A percentile compares a stretch with the other conserved stretches of the same genome.
Conservation (phyloP, 2,113 vertebrate species). For the Phyllopteryx taeniolatus region DNA sequence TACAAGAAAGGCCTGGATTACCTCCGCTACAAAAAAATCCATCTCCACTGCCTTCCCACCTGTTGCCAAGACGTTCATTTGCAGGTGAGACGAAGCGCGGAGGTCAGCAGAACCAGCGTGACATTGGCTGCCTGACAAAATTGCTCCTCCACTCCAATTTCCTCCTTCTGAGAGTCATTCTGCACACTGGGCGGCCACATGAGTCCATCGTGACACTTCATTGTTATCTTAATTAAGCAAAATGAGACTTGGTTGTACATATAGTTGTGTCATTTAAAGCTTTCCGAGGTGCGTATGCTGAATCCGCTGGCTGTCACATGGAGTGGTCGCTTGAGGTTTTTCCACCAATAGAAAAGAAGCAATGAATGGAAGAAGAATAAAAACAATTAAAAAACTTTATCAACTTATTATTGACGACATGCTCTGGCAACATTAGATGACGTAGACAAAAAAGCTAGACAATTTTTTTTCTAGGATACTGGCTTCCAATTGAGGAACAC, state of each 20-base stretch:
- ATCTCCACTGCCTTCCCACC: not conserved
- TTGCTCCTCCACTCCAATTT: slow-evolving; percentile 17
- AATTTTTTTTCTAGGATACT: no score
- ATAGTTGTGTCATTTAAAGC: slow-evolving; percentile 43
- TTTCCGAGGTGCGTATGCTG: slow-evolving; percentile 27
- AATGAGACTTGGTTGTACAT: slow-evolving; percentile 30
- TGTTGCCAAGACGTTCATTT: slow-evolving; percentile 29
- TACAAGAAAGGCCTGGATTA: not conserved
- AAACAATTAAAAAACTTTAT: not conserved
- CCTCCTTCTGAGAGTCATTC: slow-evolving; percentile 10
- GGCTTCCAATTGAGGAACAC: no score
- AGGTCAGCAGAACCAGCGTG: slow-evolving; percentile 33
- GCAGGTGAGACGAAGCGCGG: slow-evolving; percentile 37
- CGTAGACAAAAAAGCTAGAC: not conserved
- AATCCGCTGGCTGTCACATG: not conserved
- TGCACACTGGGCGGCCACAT: slow-evolving; percentile 26
- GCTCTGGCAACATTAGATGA: not conserved
- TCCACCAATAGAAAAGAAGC: not conserved
- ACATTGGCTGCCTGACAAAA: slow-evolving; percentile 41
- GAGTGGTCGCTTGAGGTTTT: not conserved
- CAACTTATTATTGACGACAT: not conserved
- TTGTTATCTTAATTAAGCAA: slow-evolving; percentile 51
- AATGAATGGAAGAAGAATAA: not conserved
- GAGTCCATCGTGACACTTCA: slow-evolving; percentile 42
- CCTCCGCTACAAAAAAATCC: not conserved